Base-by-base conservation (phyloP, 2,113 vertebrate genomes). In the Cichladusa arquata region DNA sequence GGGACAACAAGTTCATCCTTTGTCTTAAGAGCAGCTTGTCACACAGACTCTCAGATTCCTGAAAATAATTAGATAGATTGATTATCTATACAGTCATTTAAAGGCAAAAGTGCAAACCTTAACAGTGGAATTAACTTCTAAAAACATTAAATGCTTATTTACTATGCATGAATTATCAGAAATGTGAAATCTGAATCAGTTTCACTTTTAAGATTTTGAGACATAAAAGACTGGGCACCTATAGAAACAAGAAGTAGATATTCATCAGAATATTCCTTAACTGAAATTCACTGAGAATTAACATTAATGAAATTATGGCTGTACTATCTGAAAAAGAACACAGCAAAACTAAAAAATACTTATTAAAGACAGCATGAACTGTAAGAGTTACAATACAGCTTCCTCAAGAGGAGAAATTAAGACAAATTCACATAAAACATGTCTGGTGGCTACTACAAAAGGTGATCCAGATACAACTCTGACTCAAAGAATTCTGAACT, bases 1-100 rank as follows among this genome's bases (percentile, higher is more conserved):
- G 99, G 42, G 98, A 98, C 66, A 99, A 96, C n/a, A 99, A 96
- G 92, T 98, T 99, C 98, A 99, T 98, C 95, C 98, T 99, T 93
- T 99, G 98, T 87, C 98, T 98, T 85, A 99, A 98, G 87, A 98
- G 95, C 12, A 98, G 90, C 71, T 98, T 99, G 96, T 99, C 98
- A 47, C 96, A 98, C 42, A 98, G 96, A 12, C 98, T 98, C 31
- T 98, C 98, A 4, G 98, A 97, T 29, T 98, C 98, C 99, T 99
- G 86, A 16, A 92, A 96, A 77, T 53, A 91, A 89, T 51, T 29
- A 74, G 5, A 51, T 6, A 60, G 17, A 44, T 45, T 2, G 7
- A 58, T 50, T 38, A 24, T 19, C 54, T 13, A 4, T 12, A 48
- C 14, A 34, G 14, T 31, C 6, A 58, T 62, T 34, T 62, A 85